Base-by-base conservation (phyloP, 2,797 vertebrate species). In the Myotis findleyi region DNA sequence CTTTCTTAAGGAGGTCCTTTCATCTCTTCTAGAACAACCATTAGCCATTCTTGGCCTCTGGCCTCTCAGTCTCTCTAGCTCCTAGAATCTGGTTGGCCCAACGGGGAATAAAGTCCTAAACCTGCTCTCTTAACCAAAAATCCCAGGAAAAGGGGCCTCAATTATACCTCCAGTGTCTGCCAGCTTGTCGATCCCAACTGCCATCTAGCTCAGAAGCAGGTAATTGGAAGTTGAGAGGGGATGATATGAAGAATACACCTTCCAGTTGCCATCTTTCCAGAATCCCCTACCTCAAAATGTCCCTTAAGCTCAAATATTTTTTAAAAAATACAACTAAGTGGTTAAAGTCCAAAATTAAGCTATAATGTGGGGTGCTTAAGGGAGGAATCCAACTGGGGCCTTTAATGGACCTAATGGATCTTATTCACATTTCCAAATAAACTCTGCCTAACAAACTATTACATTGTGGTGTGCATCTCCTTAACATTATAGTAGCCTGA, bases 281-380 rank as follows among this genome's bases (percentile, higher is more conserved):
- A 87, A 72, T 51, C 20, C 47, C 12, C n/a, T 33, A 47, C 23
- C n/a, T 87, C 41, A 75, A 41, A 27, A 25, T 44, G 27, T 17
- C 18, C 21, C 71, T 87, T 33, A 64, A 91, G 80, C 44, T 76
- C 41, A 95, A 71, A 68, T 68, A 68, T 64, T 80, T 71, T 69
- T 53, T 30, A 30, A 25, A 41, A 69, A 62, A 49, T 72, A 27
- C 49, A 41, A n/a, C 14, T 69, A 33, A 91, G 66, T 23, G 49
- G 64, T 64, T 20, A 69, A 90, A 96, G 82, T 75, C 27, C 13
- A 57, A 82, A 16, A 77, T 83, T 93, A 86, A 62, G n/a, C 77
- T 41, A 81, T 16, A n/a, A 64, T 27, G 2, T 77, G 38, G 33
- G 13, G 3, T 87, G 16, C 59, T 83, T 36, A 83, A 27, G 62